Percentiles rank a stretch among this genome's conserved stretches.
Conservation (phyloP, 2,113 vertebrate genomes). For the Aleadryas rufinucha region DNA sequence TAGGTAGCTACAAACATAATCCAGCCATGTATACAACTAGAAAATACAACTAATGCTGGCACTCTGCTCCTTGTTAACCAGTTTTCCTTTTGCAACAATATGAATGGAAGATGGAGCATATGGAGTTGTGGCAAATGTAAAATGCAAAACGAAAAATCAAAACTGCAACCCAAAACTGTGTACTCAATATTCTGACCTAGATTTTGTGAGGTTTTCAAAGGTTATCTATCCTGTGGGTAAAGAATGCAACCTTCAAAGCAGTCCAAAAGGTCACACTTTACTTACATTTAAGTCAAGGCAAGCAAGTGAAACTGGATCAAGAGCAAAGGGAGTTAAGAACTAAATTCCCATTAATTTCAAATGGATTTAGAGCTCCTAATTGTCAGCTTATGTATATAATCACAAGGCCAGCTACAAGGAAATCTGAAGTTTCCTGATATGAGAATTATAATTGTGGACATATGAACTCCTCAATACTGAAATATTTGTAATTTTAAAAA, state of each 20-base stretch:
- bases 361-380: neutral
- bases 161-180: neutral
- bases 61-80: neutral
- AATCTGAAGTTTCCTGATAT: neutral
- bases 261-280: neutral
- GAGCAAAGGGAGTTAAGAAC: constrained; percentile 22
- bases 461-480: neutral
- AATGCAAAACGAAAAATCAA: neutral
- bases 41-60: neutral
- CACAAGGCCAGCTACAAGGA: neutral
- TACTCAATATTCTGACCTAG: neutral
- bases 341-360: constrained; percentile 44
- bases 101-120: neutral
- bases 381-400: neutral
- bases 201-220: neutral
- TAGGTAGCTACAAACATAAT: neutral
- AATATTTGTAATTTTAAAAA: neutral
- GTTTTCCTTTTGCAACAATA: neutral
- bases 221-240: neutral
- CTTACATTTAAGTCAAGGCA: neutral
- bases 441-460: neutral
- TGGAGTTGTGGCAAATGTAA: neutral
- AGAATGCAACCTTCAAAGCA: neutral
- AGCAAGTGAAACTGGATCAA: constrained; percentile 18
- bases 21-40: neutral